phyloP scores from a whole-genome alignment of 2,113 vertebrate genomes.

The Calyptomena viridis region DNA sequence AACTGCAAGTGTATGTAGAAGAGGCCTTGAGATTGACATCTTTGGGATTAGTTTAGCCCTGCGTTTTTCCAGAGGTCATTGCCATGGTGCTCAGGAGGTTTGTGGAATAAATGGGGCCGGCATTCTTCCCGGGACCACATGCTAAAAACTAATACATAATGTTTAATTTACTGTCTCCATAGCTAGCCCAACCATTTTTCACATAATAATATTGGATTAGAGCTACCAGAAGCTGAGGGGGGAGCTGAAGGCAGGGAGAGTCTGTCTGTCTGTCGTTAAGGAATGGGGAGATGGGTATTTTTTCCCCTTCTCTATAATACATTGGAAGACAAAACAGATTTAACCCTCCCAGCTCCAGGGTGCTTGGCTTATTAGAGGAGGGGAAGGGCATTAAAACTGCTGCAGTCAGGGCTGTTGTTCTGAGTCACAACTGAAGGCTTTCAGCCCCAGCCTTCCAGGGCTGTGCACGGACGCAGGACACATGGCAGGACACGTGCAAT shows the following conservation, averaged over 20 bases:
- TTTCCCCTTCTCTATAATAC: conserved; percentile 41
- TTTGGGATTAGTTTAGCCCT: conserved; percentile 85
- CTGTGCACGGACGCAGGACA: too few species aligned
- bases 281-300: conserved; percentile 31
- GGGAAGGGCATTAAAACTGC: neutral
- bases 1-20: conserved; percentile 79
- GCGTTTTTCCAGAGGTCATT: conserved; percentile 79
- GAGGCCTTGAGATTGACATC: conserved; percentile 77
- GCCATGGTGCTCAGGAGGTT: conserved; percentile 74
- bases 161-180: conserved; percentile 96
- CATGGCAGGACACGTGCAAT: neutral
- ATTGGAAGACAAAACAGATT: conserved; percentile 25
- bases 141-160: conserved; percentile 90
- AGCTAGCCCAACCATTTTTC: conserved; percentile 88
- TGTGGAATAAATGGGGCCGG: conserved; percentile 78
- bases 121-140: conserved; percentile 68
- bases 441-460: neutral
- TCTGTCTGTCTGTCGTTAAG: conserved; percentile 29
- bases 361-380: neutral
- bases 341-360: conserved; percentile 12
- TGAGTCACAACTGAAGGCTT: neutral
- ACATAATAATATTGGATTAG: conserved; percentile 94
- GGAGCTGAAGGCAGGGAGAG: conserved; percentile 13
- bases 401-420: neutral
- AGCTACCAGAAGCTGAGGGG: conserved; percentile 71